Percentiles rank a stretch among this genome's conserved stretches.
Evolutionary conservation across 2,888 invertebrate genomes (phyloP).

Genomic region (Ormia ochracea): DNA sequence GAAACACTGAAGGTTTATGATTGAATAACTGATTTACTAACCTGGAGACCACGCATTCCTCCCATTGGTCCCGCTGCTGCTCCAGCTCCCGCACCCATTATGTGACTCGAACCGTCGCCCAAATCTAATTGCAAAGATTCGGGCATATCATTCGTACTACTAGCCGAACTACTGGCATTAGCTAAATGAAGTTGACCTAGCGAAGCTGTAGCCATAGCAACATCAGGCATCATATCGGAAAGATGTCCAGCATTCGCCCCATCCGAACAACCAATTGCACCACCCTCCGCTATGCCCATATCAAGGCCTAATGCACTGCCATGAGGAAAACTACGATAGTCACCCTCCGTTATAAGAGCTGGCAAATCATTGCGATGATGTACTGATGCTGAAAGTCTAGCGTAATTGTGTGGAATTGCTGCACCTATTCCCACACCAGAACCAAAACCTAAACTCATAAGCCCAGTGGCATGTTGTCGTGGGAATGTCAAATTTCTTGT

Average conservation of each 20-base stretch:
- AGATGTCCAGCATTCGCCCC: slow-evolving; percentile 82
- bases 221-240: slow-evolving; percentile 92
- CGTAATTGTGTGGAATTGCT: slow-evolving; percentile 69
- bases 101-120: slow-evolving; percentile 88
- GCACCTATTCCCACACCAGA: slow-evolving; percentile 65
- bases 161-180: slow-evolving; percentile 63
- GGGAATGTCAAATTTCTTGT: slow-evolving; percentile 82
- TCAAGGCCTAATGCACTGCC: slow-evolving; percentile 69
- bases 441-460: slow-evolving; percentile 67
- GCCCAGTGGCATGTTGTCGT: slow-evolving; percentile 75
- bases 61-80: slow-evolving; percentile 72
- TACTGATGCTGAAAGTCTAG: slow-evolving; percentile 71
- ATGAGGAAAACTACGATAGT: slow-evolving; percentile 75
- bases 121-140: slow-evolving; percentile 83
- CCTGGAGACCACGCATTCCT: slow-evolving; percentile 75
- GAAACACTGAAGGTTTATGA: background rate
- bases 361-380: slow-evolving; percentile 81
- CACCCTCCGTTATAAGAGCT: slow-evolving; percentile 82
- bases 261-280: slow-evolving; percentile 79
- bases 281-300: slow-evolving; percentile 67
- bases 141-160: slow-evolving; percentile 72
- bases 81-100: slow-evolving; percentile 71
- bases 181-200: slow-evolving; percentile 82
- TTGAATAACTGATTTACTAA: slow-evolving; percentile 53
- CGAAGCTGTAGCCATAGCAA: slow-evolving; percentile 92